These are phyloP conservation scores for Acanthornis magna DNA, from an alignment of 2,797 vertebrate species.

Conservation along the genomic window DNA sequence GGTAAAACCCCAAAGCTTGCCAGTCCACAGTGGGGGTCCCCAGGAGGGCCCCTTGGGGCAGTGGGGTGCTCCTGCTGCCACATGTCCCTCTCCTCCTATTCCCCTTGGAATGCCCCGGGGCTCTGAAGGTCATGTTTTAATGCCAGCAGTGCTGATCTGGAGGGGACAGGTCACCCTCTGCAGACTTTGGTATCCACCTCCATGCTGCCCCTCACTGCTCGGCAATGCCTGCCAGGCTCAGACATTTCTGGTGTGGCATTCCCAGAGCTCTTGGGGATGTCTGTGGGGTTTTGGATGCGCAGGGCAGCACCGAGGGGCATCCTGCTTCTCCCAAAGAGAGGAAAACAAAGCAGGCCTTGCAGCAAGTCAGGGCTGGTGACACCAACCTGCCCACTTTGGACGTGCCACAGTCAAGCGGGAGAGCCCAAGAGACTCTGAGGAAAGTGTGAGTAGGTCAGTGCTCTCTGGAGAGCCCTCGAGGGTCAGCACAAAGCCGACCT, in stretches of 20 bases:
- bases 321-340: no score
- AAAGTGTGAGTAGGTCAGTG: no score
- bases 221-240: accelerated
- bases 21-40: accelerated
- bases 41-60: not conserved
- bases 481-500: not conserved
- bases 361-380: not conserved
- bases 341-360: accelerated
- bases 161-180: not conserved
- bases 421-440: not conserved
- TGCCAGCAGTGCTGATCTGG: not conserved
- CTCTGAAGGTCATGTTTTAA: no score
- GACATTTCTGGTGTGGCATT: accelerated
- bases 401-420: not conserved
- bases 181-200: not conserved
- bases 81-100: not conserved
- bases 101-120: not conserved
- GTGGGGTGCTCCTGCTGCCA: not conserved
- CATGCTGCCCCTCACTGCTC: not conserved
- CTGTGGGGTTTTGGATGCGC: accelerated
- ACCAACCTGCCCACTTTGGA: not conserved
- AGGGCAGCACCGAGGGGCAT: accelerated
- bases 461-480: not conserved
- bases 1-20: not conserved
- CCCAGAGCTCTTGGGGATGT: not conserved